These are phyloP conservation scores for Athalia rosae DNA, from an alignment of 2,888 invertebrate genomes.

Conservation along the genomic window DNA sequence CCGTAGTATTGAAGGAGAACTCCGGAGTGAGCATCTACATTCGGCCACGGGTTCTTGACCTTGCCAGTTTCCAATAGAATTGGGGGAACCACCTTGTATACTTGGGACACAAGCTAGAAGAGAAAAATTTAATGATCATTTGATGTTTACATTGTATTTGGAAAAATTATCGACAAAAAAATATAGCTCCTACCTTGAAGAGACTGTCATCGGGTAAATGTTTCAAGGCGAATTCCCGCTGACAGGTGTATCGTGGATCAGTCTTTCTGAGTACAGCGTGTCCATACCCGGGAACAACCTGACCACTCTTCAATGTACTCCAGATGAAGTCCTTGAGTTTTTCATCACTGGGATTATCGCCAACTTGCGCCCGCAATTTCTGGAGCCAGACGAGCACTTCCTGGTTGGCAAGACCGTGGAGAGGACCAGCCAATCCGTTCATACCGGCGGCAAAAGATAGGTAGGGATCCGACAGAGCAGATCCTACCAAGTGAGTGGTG, in stretches of 20 bases:
- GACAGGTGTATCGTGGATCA: constrained; percentile 93
- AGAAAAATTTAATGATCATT: constrained; percentile 46
- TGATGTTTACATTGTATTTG: neutral
- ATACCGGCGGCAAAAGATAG: constrained; percentile 94
- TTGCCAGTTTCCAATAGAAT: constrained; percentile 95
- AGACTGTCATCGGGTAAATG: constrained; percentile 93
- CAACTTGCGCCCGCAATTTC: constrained; percentile 90
- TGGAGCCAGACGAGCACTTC: constrained; percentile 94
- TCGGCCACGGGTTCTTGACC: constrained; percentile 99
- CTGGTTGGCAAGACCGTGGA: constrained; percentile 97
- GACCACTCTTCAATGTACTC: constrained; percentile 96
- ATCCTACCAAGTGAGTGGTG: constrained; percentile 94
- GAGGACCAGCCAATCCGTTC: constrained; percentile 95
- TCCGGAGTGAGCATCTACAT: constrained; percentile 98
- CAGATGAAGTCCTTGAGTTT: constrained; percentile 97
- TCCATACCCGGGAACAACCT: constrained; percentile 98
- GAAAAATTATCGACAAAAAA: neutral
- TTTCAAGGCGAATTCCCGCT: constrained; percentile 95
- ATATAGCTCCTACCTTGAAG: constrained; percentile 80
- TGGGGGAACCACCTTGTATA: constrained; percentile 95
- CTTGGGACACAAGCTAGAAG: constrained; percentile 85
- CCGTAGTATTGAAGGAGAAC: constrained; percentile 84
- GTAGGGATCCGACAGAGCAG: constrained; percentile 95
- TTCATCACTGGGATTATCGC: constrained; percentile 90
- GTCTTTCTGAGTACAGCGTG: constrained; percentile 97